Conservation (phyloP, 2,113 vertebrate species). For the Apaloderma vittatum region DNA sequence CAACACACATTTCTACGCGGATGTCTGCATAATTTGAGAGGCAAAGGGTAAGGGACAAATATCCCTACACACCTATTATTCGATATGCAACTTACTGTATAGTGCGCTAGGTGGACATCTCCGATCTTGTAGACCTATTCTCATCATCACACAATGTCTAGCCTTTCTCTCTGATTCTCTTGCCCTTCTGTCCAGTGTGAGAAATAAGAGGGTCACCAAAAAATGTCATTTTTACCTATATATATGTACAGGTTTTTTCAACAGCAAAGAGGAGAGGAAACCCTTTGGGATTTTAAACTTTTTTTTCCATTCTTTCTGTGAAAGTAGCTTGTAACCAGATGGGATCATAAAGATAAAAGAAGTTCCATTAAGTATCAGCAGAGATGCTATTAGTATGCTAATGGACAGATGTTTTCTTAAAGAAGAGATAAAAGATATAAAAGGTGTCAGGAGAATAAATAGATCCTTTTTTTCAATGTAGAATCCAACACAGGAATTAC, state of each 20-base stretch:
- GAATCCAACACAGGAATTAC: constrained; percentile 22
- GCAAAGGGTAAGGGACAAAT: neutral
- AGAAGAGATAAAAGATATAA: constrained; percentile 68
- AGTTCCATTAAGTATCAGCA: constrained; percentile 47
- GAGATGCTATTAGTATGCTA: constrained; percentile 69
- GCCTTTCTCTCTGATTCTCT: neutral
- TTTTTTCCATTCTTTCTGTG: neutral
- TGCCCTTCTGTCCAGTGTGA: neutral
- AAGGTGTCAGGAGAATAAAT: constrained; percentile 63
- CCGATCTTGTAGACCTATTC: neutral
- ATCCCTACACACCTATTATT: neutral
- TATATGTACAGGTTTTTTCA: neutral
- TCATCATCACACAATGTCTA: neutral
- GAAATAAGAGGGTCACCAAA: neutral
- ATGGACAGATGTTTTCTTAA: constrained; percentile 75
- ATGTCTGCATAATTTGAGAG: neutral
- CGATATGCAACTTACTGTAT: neutral
- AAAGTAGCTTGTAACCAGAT: constrained; percentile 48
- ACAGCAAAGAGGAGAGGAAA: neutral
- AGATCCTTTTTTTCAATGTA: neutral
- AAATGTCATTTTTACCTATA: neutral
- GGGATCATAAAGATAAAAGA: constrained; percentile 65
- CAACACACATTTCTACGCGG: neutral
- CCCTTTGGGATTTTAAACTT: neutral
- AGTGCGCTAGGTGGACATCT: neutral